These are phyloP conservation scores for Drosophila siamana DNA, from an alignment of 2,888 invertebrate species.

Conservation along the genomic window DNA sequence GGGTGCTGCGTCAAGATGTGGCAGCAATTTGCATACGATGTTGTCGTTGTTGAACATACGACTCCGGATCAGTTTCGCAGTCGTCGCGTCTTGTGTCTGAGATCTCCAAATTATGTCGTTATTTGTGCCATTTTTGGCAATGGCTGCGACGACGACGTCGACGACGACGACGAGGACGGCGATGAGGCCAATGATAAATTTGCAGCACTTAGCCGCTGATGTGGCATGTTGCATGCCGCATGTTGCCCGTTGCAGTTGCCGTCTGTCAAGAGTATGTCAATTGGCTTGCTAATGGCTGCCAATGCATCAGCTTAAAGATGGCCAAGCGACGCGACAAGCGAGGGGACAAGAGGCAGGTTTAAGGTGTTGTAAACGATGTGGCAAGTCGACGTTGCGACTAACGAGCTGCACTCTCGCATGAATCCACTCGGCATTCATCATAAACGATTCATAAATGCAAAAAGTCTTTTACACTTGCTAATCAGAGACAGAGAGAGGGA, in stretches of 20 bases:
- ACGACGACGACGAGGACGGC: constrained; percentile 38
- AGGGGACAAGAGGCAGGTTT: constrained; percentile 46
- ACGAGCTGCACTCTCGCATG: constrained; percentile 54
- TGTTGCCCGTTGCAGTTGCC: constrained; percentile 32
- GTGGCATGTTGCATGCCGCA: constrained; percentile 35
- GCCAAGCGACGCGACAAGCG: neutral
- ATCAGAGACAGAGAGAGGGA: constrained; percentile 35
- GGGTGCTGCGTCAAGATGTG: constrained; percentile 41
- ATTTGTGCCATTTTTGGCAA: constrained; percentile 83
- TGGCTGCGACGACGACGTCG: constrained; percentile 22
- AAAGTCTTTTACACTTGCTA: constrained; percentile 58
- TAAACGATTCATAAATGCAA: constrained; percentile 67
- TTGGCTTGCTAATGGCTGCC: constrained; percentile 78
- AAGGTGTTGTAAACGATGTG: constrained; percentile 76
- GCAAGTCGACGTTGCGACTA: constrained; percentile 62
- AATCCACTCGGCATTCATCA: constrained; percentile 65
- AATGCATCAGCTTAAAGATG: constrained; percentile 64
- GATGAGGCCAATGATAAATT: constrained; percentile 71
- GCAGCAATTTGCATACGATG: constrained; percentile 67
- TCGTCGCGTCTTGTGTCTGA: constrained; percentile 26
- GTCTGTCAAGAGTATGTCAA: constrained; percentile 76
- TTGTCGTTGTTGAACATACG: constrained; percentile 2
- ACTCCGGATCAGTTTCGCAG: constrained; percentile 5
- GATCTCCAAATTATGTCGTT: constrained; percentile 83
- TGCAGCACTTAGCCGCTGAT: constrained; percentile 69